Evolutionary conservation across 2,888 invertebrate genomes (phyloP).

Genomic region (Nemurella pictetii): DNA sequence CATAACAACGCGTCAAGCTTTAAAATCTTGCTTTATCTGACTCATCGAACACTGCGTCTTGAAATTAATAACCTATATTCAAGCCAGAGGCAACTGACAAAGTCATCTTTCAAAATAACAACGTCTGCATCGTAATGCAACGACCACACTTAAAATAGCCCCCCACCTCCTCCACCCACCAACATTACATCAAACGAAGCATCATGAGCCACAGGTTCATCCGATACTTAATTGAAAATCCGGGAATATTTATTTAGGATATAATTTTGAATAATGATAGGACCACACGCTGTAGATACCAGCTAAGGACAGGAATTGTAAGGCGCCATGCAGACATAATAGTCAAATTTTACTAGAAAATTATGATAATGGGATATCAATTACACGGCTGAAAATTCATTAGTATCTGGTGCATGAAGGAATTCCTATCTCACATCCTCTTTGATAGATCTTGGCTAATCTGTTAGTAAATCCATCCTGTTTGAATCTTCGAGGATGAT

Average conservation of each 20-base stretch:
- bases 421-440: background rate
- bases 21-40: background rate
- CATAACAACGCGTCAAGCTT: background rate
- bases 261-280: constrained; percentile 6
- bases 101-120: background rate
- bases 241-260: constrained; percentile 4
- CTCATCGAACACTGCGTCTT: background rate
- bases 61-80: background rate
- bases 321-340: background rate
- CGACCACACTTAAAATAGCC: too few relatives aligned
- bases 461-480: background rate
- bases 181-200: background rate
- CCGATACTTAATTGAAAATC: constrained; percentile 10
- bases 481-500: background rate
- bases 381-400: background rate
- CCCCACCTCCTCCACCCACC: background rate
- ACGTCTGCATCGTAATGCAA: background rate
- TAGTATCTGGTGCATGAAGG: background rate
- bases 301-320: background rate
- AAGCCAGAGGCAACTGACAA: background rate
- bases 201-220: background rate
- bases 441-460: background rate
- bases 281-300: background rate
- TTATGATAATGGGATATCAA: background rate
- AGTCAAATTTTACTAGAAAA: background rate